A percentile compares a stretch with the other conserved stretches of the same genome.
phyloP scores from a whole-genome alignment of 2,797 vertebrate species.

The Sphenopsis melanotis region DNA sequence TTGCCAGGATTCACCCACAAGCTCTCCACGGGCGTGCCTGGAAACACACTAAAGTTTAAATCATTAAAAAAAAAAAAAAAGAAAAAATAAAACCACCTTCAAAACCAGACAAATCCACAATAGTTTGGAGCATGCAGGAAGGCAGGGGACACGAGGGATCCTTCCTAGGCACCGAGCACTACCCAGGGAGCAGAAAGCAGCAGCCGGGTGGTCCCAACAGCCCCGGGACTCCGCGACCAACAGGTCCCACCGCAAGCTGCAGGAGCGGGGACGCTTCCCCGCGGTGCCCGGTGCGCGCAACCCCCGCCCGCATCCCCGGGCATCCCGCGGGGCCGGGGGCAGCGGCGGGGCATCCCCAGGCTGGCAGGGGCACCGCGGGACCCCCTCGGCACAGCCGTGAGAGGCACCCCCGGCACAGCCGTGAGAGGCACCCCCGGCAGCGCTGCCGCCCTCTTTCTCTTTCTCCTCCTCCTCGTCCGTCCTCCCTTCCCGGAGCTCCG shows the following conservation, averaged over 20 bases:
- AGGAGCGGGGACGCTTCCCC: background rate
- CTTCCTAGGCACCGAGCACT: background rate
- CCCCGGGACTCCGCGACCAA: background rate
- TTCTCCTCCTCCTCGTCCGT: background rate
- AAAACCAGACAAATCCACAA: background rate
- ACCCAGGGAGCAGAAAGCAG: background rate
- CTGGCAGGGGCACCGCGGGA: background rate
- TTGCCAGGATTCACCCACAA: background rate
- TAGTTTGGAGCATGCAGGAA: background rate
- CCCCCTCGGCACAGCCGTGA: background rate
- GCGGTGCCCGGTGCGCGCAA: background rate
- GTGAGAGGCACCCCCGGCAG: background rate
- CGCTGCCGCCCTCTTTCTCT: background rate
- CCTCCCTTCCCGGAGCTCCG: background rate
- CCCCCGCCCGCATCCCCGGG: background rate
- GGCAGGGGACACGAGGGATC: background rate
- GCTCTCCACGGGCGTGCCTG: background rate
- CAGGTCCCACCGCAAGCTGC: background rate
- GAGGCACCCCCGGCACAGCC: background rate
- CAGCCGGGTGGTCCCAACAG: background rate
- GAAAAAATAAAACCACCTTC: background rate
- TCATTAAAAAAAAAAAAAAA: background rate
- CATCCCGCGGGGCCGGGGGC: background rate
- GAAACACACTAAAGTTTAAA: constrained; percentile 18
- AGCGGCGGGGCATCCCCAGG: background rate